phyloP scores from a whole-genome alignment of 2,797 vertebrate species.

The Ptychadena robeensis region DNA sequence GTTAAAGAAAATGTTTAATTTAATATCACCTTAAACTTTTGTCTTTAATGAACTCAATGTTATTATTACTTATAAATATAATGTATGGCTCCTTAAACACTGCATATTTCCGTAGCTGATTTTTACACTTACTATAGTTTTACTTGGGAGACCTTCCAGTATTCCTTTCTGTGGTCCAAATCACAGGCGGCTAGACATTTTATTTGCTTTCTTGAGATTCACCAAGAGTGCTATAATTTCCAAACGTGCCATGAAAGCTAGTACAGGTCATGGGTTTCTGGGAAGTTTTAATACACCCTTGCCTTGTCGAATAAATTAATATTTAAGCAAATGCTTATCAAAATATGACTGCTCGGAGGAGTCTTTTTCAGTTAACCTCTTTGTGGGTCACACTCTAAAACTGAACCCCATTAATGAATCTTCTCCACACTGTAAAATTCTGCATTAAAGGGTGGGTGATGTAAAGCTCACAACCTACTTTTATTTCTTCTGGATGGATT shows the following conservation, averaged over 20 bases:
- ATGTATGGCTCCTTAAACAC: not conserved
- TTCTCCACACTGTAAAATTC: conserved; percentile 11
- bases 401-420: conserved; percentile 38
- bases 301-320: conserved; percentile 43
- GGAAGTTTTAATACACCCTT: conserved; percentile 38
- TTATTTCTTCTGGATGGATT: not conserved
- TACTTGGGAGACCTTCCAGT: not conserved
- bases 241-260: conserved; percentile 18
- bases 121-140: not conserved
- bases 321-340: conserved; percentile 45
- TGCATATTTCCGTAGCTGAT: not conserved
- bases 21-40: not conserved
- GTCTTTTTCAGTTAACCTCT: conserved; percentile 18
- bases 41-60: not conserved
- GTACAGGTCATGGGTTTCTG: conserved; percentile 39
- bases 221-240: conserved; percentile 41
- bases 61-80: not conserved
- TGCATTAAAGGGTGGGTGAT: conserved; percentile 1
- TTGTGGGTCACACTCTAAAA: conserved; percentile 25
- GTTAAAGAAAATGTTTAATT: not conserved
- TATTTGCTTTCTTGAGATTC: conserved; percentile 28
- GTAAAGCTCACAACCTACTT: conserved; percentile 23
- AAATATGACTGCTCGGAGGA: conserved; percentile 21
- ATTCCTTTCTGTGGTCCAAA: conserved; percentile 2
- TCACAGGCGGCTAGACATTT: conserved; percentile 25